Evolutionary conservation across 2,113 vertebrate genomes (phyloP), one percentile per base, ranked within the genome.

Genomic region (Aptenodytes patagonicus): DNA sequence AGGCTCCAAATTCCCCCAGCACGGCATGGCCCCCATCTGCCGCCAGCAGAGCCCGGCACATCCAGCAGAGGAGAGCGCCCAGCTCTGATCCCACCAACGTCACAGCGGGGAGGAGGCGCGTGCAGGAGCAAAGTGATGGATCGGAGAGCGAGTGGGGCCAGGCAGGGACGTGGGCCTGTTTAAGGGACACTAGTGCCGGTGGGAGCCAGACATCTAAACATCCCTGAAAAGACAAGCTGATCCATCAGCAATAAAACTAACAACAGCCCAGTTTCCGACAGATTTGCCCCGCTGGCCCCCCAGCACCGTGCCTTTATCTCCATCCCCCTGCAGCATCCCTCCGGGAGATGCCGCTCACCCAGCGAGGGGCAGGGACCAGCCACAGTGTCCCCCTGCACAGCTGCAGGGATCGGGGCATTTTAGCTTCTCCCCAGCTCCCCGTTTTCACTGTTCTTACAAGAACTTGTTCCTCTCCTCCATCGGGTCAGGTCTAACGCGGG

Each of bases 401-500:
- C 81, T 89, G 34, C 69, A 85, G 71, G 80, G 62, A 62, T 51
- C 0, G 1, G 38, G 52, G 52, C 4, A 6, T 79, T 71, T 68
- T 29, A 69, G 34, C 47, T 90, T 79, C 75, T 94, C 85, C 29
- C 46, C 72, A 75, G 64, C 46, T 87, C 60, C 81, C 13, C 1
- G 1, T 82, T 95, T 93, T 82, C 76, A 66, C 60, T 83, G 38
- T 36, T 91, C 73, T 91, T 44, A 55, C 25, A 90, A 87, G 78
- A 96, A 90, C 78, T 84, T 1, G 42, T 82, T 96, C 82, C 87
- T 95, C 94, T 93, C 52, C 92, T 91, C 82, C 22, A 4, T 87
- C 92, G 66, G 72, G 92, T 84, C 1, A 0, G 78, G 47, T 89
- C 32, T 93, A 84, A 89, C 5, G 18, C 1, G 5, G 32, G 44